Evolutionary conservation across 2,888 invertebrate species (phyloP).

Genomic region (Palloptera scutellata): DNA sequence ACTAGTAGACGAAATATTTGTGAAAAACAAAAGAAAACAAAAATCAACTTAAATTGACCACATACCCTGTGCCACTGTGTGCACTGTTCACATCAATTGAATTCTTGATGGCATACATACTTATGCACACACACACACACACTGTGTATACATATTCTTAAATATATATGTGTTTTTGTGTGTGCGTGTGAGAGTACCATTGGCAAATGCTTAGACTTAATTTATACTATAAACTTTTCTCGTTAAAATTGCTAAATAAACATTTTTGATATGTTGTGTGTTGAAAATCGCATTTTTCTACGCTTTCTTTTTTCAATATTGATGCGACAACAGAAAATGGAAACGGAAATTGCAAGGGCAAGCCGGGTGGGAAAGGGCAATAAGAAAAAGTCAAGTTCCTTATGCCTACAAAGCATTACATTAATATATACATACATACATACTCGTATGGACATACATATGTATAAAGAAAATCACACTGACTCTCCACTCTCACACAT

Average conservation of each 20-base stretch:
- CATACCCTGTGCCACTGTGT: no score
- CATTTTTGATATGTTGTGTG: conserved; percentile 11
- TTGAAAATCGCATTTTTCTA: neutral
- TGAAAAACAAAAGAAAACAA: neutral
- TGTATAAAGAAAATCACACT: no score
- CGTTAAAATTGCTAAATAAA: conserved; percentile 22
- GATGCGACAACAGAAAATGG: conserved; percentile 8
- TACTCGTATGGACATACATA: no score
- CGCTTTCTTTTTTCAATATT: neutral
- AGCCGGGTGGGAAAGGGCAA: neutral
- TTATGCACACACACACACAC: no score
- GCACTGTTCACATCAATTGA: no score
- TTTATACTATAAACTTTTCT: neutral
- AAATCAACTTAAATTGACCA: neutral
- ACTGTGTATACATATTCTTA: no score
- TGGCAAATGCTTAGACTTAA: no score
- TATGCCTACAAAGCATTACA: neutral
- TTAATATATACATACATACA: no score
- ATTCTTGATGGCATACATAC: no score
- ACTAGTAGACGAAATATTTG: no score
- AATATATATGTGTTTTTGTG: no score
- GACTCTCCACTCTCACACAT: neutral
- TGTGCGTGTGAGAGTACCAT: no score
- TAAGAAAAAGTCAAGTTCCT: conserved; percentile 4
- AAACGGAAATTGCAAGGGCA: conserved; percentile 25